Conservation (phyloP, 2,797 vertebrate species). For the Pyrrhura leucotis region DNA sequence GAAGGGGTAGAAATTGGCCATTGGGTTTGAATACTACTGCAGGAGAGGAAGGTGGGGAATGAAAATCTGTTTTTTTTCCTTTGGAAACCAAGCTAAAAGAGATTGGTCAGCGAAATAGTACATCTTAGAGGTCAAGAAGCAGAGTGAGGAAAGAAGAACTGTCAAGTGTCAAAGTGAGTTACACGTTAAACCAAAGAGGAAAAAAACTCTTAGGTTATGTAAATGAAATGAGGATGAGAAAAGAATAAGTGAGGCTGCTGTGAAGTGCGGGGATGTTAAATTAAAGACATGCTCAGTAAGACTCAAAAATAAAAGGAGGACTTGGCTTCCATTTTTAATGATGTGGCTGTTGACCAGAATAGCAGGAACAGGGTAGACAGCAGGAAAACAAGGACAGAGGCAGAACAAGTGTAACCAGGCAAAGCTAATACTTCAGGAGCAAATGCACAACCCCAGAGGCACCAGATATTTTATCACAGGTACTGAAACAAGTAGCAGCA, state of each 20-base stretch:
- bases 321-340: background rate
- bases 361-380: background rate
- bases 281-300: background rate
- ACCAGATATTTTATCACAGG: background rate
- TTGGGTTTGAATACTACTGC: background rate
- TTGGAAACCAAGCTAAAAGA: background rate
- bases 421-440: background rate
- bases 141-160: background rate
- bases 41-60: background rate
- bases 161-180: slow-evolving; percentile 18
- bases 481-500: background rate
- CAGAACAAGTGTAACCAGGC: background rate
- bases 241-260: background rate
- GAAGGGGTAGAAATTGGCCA: background rate
- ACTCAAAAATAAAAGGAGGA: background rate
- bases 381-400: background rate
- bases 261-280: background rate
- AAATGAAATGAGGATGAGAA: background rate
- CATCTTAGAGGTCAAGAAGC: background rate
- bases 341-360: background rate
- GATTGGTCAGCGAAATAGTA: background rate
- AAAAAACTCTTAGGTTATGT: background rate
- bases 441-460: background rate
- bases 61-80: background rate
- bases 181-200: background rate